Base-by-base conservation (phyloP, 2,797 vertebrate species). In the Etheostoma perlongum region DNA sequence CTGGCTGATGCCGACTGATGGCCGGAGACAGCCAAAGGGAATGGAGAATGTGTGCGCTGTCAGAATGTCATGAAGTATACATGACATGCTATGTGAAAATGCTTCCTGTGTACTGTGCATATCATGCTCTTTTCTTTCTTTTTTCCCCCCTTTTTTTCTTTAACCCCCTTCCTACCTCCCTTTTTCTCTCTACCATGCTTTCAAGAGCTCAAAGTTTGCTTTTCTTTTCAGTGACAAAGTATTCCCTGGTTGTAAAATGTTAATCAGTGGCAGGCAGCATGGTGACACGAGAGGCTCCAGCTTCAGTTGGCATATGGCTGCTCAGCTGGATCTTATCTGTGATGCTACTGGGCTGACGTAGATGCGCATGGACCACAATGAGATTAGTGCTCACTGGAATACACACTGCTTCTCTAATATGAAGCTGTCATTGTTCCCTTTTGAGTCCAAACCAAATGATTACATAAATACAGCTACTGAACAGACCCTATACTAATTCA, bases 11-110 rank as follows among this genome's bases (percentile, higher is more conserved):
- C 67, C 67, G 76, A 84, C 91, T 92, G 89, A 88, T 89, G 91
- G 90, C 80, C 60, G 67, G 79, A 91, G 88, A 92, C 88, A 91
- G 92, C 91, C 92, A 93, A 89, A 93, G 90, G 89, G 92, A 93
- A 93, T 92, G 89, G 80, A 67, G 85, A 92, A 90, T 92, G 91
- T 90, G 91, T 40, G 23, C 72, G 30, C 85, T 62, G 92, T 94
- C 91, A 93, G 88, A 86, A 90, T 87, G 89, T 94, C 92, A 94
- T 94, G 91, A 94, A 91, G 94, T 94, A 95, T 94, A 94, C 92
- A 94, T 94, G 90, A 90, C 54, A 74, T 74, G 81, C 92, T 88
- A 83, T 93, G 93, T 91, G 93, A 92, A 93, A 94, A 92, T 88
- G 91, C 91, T 92, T 94, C 89, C 92, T 92, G 88, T 93, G 91